These are phyloP conservation scores for Drosophila leonis DNA, from an alignment of 2,888 invertebrate species.

Conservation along the genomic window DNA sequence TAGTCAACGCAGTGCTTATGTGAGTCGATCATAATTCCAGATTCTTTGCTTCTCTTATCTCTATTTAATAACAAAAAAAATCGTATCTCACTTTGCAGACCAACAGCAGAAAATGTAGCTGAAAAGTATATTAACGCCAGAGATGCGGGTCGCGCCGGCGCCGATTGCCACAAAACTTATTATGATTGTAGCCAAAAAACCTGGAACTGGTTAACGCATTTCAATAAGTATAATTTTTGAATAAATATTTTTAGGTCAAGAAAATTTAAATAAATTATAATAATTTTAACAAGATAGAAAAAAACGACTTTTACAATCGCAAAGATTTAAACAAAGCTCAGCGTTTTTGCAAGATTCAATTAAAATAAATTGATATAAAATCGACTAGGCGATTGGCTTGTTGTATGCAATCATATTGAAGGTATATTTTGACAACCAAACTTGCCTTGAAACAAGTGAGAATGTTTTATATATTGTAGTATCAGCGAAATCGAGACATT, in stretches of 20 bases:
- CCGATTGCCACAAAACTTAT: conserved; percentile 70
- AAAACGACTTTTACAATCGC: no score
- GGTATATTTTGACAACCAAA: background rate
- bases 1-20: conserved; percentile 79
- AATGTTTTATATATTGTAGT: background rate
- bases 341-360: no score
- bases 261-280: background rate
- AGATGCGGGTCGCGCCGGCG: conserved; percentile 68
- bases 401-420: no score
- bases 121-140: conserved; percentile 74
- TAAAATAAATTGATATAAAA: no score
- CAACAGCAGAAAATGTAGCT: conserved; percentile 69
- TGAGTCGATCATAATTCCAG: conserved; percentile 48
- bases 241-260: background rate
- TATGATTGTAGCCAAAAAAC: conserved; percentile 54
- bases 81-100: conserved; percentile 50
- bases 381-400: no score
- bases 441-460: background rate
- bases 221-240: background rate
- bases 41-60: no score
- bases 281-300: background rate
- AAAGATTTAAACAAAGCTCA: no score
- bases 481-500: background rate
- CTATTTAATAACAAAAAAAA: no score
- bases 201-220: conserved; percentile 54